phyloP scores from a whole-genome alignment of 2,113 vertebrate species.

The Mugil cephalus region DNA sequence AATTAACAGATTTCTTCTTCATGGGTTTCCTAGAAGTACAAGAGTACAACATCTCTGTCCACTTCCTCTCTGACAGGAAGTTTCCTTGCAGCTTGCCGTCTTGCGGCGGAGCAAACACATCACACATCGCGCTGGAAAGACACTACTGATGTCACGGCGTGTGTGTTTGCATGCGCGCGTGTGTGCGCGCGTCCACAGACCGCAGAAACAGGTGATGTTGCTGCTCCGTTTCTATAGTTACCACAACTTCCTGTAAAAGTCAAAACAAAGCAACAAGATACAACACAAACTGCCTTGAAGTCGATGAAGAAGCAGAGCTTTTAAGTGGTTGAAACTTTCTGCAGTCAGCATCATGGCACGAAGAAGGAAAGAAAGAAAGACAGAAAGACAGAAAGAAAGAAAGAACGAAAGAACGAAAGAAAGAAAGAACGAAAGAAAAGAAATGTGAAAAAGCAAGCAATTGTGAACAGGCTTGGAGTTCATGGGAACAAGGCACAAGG shows the following conservation, averaged over 20 bases:
- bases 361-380: neutral
- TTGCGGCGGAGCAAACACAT: slow-evolving; percentile 1
- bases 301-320: slow-evolving; percentile 1
- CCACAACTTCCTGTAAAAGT: slow-evolving; percentile 54
- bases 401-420: neutral
- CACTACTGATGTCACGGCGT: slow-evolving; percentile 13
- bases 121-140: neutral
- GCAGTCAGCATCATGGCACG: neutral
- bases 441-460: slow-evolving; percentile 4
- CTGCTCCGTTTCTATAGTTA: slow-evolving; percentile 24
- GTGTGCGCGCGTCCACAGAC: slow-evolving; percentile 28
- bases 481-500: neutral
- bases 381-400: neutral
- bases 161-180: no score
- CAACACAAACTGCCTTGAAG: neutral
- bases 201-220: slow-evolving; percentile 42
- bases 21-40: slow-evolving; percentile 46
- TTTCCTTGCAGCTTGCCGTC: slow-evolving; percentile 14
- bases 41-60: neutral
- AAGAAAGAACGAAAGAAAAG: neutral
- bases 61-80: slow-evolving; percentile 44
- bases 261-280: slow-evolving; percentile 12
- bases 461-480: neutral
- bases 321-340: slow-evolving; percentile 7
- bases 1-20: neutral